A percentile compares a stretch with the other conserved stretches of the same genome.
These are phyloP conservation scores for Pristis pectinata DNA, from an alignment of 2,797 vertebrate species.

Conservation along the genomic window DNA sequence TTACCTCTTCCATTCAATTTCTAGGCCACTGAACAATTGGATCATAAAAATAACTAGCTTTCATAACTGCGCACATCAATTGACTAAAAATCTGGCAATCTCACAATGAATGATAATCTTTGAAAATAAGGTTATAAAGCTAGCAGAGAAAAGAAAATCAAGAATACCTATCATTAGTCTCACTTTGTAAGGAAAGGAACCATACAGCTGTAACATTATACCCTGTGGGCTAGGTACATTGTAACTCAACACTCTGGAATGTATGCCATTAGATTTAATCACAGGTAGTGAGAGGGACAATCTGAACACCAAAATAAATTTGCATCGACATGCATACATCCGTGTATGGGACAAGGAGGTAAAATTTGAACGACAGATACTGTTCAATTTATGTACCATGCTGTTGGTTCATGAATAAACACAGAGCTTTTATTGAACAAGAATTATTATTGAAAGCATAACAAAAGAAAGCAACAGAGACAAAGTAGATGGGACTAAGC, in stretches of 20 bases:
- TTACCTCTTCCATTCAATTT: too few species aligned
- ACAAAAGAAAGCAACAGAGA: background rate
- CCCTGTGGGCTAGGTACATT: background rate
- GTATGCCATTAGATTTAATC: background rate
- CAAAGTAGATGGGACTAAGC: background rate
- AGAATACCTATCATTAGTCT: background rate
- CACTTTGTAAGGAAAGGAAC: conserved; percentile 22
- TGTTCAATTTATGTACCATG: background rate
- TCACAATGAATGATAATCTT: background rate
- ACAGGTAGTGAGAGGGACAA: background rate
- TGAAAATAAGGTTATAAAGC: background rate
- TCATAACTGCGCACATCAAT: background rate
- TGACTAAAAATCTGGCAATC: background rate
- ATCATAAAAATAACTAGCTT: background rate
- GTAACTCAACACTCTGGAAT: conserved; percentile 27
- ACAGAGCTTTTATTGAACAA: too few species aligned
- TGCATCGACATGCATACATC: background rate
- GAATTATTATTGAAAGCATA: background rate
- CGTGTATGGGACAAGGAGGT: background rate
- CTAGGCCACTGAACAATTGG: background rate
- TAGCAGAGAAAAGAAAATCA: background rate
- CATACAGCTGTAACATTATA: background rate
- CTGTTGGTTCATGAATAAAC: background rate
- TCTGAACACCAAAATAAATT: background rate
- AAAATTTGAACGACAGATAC: background rate